Percentiles rank a stretch among this genome's conserved stretches.
Evolutionary conservation across 2,797 vertebrate genomes (phyloP).

Genomic region (Kryptopterus vitreolus): DNA sequence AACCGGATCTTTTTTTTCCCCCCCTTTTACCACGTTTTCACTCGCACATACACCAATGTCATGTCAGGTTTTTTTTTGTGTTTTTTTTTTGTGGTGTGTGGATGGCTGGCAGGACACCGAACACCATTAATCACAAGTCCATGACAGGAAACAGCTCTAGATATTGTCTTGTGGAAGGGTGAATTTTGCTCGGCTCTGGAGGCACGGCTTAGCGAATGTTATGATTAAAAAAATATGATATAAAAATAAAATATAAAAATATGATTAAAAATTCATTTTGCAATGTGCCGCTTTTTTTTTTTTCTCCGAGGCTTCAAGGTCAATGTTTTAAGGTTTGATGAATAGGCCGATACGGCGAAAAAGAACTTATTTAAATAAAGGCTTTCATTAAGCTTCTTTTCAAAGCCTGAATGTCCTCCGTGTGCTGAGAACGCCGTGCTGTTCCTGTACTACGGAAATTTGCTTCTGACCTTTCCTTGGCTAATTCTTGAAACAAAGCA

Average conservation of each 20-base stretch:
- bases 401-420: conserved; percentile 11
- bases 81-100: conserved; percentile 17
- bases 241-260: too few species aligned
- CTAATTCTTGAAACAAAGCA: conserved; percentile 19
- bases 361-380: conserved; percentile 28
- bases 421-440: neutral
- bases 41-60: conserved; percentile 11
- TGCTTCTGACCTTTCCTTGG: conserved; percentile 28
- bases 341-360: conserved; percentile 32
- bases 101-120: conserved; percentile 2
- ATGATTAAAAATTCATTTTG: conserved; percentile 37
- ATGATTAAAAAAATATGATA: too few species aligned
- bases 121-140: conserved; percentile 27
- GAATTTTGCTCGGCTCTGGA: neutral
- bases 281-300: neutral
- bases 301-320: neutral
- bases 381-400: conserved; percentile 20
- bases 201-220: conserved; percentile 10
- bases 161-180: conserved; percentile 23
- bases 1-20: conserved; percentile 18
- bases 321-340: conserved; percentile 30
- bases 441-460: neutral
- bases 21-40: conserved; percentile 17
- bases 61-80: conserved; percentile 2
- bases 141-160: conserved; percentile 19